Percentiles rank a stretch among this genome's conserved stretches.
Conservation (phyloP, 2,888 invertebrate genomes). For the Darwinula stevensoni region DNA sequence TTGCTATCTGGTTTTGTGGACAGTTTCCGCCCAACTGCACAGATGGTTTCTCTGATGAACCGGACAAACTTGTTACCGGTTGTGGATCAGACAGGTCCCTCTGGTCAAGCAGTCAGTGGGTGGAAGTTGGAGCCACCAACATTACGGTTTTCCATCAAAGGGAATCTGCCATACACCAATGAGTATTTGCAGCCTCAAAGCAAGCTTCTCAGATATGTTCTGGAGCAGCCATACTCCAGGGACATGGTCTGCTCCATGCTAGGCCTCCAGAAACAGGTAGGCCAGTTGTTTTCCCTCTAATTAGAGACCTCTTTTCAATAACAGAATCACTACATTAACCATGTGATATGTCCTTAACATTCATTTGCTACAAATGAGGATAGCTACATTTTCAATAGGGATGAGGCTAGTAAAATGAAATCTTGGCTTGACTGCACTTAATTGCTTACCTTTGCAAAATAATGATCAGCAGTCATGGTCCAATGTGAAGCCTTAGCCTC, state of each 20-base stretch:
- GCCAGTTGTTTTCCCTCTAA: slow-evolving; percentile 3
- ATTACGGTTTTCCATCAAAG: slow-evolving; percentile 34
- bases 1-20: slow-evolving; percentile 64
- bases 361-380: not conserved
- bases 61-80: slow-evolving; percentile 73
- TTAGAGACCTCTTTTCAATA: not conserved
- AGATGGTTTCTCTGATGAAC: slow-evolving; percentile 80
- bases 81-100: slow-evolving; percentile 28
- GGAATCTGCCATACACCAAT: slow-evolving; percentile 60
- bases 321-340: too few relatives aligned
- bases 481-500: too few relatives aligned
- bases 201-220: slow-evolving; percentile 50
- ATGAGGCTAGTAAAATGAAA: too few relatives aligned
- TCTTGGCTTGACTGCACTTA: too few relatives aligned
- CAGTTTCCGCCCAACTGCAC: slow-evolving; percentile 70
- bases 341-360: too few relatives aligned
- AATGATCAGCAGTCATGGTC: too few relatives aligned
- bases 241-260: slow-evolving; percentile 91
- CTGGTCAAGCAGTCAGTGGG: slow-evolving; percentile 40
- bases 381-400: slow-evolving; percentile 1
- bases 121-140: slow-evolving; percentile 73
- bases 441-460: too few relatives aligned
- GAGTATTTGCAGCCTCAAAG: slow-evolving; percentile 68
- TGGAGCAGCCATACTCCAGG: slow-evolving; percentile 78
- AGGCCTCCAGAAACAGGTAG: slow-evolving; percentile 61